Conservation (phyloP, 1,140 invertebrate genomes). For the Habropoda laboriosa region DNA sequence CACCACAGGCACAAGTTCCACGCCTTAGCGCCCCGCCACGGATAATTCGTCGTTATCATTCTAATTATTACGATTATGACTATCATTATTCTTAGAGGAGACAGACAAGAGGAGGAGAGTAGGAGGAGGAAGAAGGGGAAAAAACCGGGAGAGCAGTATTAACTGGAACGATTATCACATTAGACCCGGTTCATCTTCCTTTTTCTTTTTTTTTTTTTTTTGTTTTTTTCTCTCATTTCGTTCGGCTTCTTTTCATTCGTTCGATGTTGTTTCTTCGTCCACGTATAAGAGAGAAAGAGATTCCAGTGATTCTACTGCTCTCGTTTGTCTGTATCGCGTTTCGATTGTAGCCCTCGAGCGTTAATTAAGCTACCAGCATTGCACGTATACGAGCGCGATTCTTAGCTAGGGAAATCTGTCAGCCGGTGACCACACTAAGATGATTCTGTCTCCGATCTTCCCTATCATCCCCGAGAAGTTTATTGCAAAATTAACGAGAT, state of each 20-base stretch:
- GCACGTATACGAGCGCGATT: constrained; percentile 2
- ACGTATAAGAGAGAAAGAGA: too few relatives aligned
- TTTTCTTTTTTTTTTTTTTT: too few relatives aligned
- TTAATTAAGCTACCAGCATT: neutral
- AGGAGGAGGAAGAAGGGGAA: too few relatives aligned
- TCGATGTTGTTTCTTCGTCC: too few relatives aligned
- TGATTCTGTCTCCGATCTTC: too few relatives aligned
- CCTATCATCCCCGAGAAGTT: too few relatives aligned
- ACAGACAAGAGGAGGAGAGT: neutral
- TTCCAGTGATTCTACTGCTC: neutral
- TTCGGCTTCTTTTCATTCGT: too few relatives aligned
- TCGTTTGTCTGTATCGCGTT: neutral
- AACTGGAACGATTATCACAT: too few relatives aligned
- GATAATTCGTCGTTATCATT: neutral
- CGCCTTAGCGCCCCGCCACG: constrained; percentile 43
- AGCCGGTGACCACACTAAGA: neutral
- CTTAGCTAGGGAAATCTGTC: constrained; percentile 33
- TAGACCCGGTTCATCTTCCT: too few relatives aligned
- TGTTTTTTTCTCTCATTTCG: too few relatives aligned
- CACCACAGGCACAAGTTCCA: constrained; percentile 49
- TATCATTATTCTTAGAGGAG: constrained; percentile 1
- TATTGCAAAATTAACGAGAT: too few relatives aligned
- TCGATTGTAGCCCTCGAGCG: neutral
- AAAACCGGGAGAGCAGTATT: too few relatives aligned
- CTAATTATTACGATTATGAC: neutral